Percentiles rank a stretch among this genome's conserved stretches.
These are phyloP conservation scores for Orthosia incerta DNA, from an alignment of 2,888 invertebrate genomes.

Conservation along the genomic window DNA sequence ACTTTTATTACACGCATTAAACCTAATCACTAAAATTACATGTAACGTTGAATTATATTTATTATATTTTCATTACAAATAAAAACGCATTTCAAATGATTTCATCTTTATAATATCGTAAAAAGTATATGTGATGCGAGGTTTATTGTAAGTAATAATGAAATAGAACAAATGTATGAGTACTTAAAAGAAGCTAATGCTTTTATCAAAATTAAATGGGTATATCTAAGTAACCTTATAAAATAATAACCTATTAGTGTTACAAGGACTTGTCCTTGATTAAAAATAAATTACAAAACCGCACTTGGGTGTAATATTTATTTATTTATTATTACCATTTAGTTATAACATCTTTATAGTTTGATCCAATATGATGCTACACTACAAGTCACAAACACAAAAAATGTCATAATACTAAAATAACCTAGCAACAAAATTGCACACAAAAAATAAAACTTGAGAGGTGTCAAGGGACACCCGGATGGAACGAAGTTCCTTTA, in stretches of 20 bases:
- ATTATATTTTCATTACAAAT: constrained; percentile 29
- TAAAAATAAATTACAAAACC: not conserved
- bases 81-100: constrained; percentile 40
- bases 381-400: too few relatives aligned
- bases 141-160: constrained; percentile 17
- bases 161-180: not conserved
- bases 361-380: too few relatives aligned
- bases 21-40: constrained; percentile 37
- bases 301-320: constrained; percentile 1
- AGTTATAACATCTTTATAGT: too few relatives aligned
- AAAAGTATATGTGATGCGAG: constrained; percentile 19
- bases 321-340: too few relatives aligned
- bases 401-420: too few relatives aligned
- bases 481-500: too few relatives aligned
- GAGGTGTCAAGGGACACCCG: too few relatives aligned
- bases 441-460: too few relatives aligned
- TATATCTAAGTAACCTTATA: too few relatives aligned
- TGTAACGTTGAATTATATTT: constrained; percentile 31
- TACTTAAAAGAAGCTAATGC: not conserved
- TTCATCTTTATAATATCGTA: constrained; percentile 35
- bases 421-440: too few relatives aligned
- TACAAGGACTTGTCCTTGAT: not conserved
- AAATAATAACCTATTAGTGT: not conserved
- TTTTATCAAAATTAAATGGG: constrained; percentile 38
- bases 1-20: constrained; percentile 36